A percentile compares a stretch with the other conserved stretches of the same genome.
These are phyloP conservation scores for Schizopygopsis malacanthus DNA, from an alignment of 2,797 vertebrate species.

Conservation along the genomic window DNA sequence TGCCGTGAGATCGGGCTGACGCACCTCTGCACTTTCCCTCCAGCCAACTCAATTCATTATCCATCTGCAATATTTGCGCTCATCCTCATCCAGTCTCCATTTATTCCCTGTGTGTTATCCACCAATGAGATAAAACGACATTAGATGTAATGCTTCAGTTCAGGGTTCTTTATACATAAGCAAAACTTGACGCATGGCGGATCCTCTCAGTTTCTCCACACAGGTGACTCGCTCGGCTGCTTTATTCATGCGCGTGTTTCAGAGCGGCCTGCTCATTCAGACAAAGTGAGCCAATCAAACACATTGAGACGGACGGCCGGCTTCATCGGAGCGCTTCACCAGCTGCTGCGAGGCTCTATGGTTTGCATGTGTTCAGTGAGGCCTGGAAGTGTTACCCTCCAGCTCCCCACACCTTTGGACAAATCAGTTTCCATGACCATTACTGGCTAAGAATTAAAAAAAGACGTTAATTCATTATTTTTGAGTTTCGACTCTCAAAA, in stretches of 20 bases:
- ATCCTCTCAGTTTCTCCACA: constrained; percentile 2
- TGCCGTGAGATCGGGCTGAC: no score
- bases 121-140: background rate
- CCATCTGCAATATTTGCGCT: background rate
- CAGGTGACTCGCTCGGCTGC: background rate
- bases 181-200: background rate
- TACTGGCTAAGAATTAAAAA: background rate
- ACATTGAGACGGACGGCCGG: constrained; percentile 68
- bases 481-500: background rate
- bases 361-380: constrained; percentile 28
- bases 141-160: constrained; percentile 54
- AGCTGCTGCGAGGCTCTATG: background rate
- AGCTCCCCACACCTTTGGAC: background rate
- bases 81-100: background rate
- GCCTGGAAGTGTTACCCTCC: background rate
- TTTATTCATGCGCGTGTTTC: constrained; percentile 20
- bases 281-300: constrained; percentile 43
- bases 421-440: constrained; percentile 16
- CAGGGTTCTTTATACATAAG: background rate
- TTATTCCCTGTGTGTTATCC: background rate
- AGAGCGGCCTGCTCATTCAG: constrained; percentile 19
- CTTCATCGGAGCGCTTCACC: constrained; percentile 54
- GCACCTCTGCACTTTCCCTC: background rate
- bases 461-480: background rate
- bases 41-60: background rate